phyloP scores from a whole-genome alignment of 1,140 invertebrate species.

The Pseudomyrmex sp. region DNA sequence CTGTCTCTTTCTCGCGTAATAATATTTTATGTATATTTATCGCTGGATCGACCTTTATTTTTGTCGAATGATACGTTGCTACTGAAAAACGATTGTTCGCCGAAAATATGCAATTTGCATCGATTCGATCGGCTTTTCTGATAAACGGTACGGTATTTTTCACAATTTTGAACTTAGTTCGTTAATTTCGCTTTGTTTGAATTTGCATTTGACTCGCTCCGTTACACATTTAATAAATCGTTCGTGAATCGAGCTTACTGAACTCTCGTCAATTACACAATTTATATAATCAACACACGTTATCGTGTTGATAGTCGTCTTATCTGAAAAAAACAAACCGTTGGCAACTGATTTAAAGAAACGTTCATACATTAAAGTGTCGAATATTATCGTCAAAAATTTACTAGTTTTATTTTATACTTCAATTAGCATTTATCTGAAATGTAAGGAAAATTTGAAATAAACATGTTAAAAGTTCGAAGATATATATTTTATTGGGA shows the following conservation, averaged over 20 bases:
- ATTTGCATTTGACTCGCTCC: constrained; percentile 11
- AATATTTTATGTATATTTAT: constrained; percentile 45
- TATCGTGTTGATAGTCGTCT: not conserved
- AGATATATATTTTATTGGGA: not conserved
- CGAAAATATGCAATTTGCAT: constrained; percentile 43
- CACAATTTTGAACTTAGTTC: constrained; percentile 15
- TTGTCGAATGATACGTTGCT: constrained; percentile 11
- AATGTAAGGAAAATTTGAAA: not conserved
- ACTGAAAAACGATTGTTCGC: constrained; percentile 41
- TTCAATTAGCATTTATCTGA: not conserved
- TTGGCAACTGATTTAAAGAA: not conserved
- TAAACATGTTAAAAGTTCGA: not conserved
- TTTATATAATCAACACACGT: constrained; percentile 3
- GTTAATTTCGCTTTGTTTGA: constrained; percentile 22
- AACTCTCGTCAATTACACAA: constrained; percentile 36
- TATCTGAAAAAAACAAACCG: not conserved
- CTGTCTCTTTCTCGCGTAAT: not conserved
- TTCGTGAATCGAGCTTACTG: not conserved
- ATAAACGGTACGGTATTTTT: constrained; percentile 35
- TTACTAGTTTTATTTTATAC: not conserved
- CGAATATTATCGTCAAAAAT: constrained; percentile 10
- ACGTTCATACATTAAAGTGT: not conserved
- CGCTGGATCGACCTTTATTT: constrained; percentile 34
- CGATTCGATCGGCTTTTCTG: constrained; percentile 22
- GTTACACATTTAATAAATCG: constrained; percentile 15